Conservation (phyloP, 2,888 invertebrate species). For the Melanostoma scalare region DNA sequence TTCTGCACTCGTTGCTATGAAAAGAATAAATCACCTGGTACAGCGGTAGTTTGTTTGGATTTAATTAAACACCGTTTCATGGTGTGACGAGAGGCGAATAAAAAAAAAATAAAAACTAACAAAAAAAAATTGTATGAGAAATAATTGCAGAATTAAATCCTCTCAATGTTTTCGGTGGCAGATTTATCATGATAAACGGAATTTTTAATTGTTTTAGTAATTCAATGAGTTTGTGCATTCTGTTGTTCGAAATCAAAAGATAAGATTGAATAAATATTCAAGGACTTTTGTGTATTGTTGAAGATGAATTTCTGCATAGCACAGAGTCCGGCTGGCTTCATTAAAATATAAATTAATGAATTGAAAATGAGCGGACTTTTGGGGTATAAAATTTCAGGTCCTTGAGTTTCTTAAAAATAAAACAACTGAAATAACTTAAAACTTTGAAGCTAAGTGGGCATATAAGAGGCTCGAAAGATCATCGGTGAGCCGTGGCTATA, state of each 20-base stretch:
- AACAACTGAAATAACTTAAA: too few species aligned
- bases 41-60: conserved; percentile 15
- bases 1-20: not conserved
- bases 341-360: too few species aligned
- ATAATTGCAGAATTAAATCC: not conserved
- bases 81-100: not conserved
- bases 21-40: conserved; percentile 17
- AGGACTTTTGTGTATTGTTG: not conserved
- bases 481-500: too few species aligned
- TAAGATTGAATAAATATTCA: not conserved
- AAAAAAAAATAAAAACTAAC: not conserved
- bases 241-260: not conserved
- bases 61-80: conserved; percentile 18
- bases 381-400: too few species aligned
- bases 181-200: conserved; percentile 22
- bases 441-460: too few species aligned
- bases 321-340: too few species aligned
- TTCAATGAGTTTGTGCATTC: conserved; percentile 29
- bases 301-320: not conserved
- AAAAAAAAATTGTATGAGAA: not conserved
- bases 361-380: too few species aligned
- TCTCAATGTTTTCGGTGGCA: not conserved
- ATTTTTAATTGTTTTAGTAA: conserved; percentile 31
- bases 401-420: too few species aligned
- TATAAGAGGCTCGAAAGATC: too few species aligned